Evolutionary conservation across 1,140 invertebrate species (phyloP), one percentile per base, ranked within the genome.

Genomic region (Paramacrobiotus metropolitanus): DNA sequence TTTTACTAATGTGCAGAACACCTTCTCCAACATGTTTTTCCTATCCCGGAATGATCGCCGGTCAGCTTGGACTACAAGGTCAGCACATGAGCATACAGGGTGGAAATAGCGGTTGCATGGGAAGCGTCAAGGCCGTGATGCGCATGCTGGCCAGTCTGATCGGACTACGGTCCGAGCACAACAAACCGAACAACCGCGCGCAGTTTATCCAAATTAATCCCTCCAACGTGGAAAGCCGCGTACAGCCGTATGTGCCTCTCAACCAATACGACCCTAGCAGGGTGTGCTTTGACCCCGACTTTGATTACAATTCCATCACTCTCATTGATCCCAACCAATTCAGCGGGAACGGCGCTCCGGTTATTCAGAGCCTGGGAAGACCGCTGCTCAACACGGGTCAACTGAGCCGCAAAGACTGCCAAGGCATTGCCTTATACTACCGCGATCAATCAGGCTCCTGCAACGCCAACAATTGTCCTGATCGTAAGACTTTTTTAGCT

Each of bases 11-110:
- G n/a, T n/a, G n/a, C n/a, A 55, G 48, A 4, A 15, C 48, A 20
- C 48, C 48, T 28, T 55, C 48, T 24, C 48, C 48, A 55, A 55
- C 48, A 55, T 55, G 48, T 55, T 55, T 20, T 24, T 9, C 48
- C 24, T 55, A 20, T 28, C 48, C 48, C 48, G 48, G 48, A 9
- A 55, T 20, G 15, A 9, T 20, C 15, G 28, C 24, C 4, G 48
- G 15, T 15, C 48, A 55, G 24, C 15, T 9, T 55, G 48, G 48
- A 4, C n/a, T n/a, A n/a, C 15, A 15, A 15, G 48, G 48, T 24
- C 48, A 55, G 24, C 48, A 55, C 15, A 55, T 55, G 48, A 20
- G 15, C 48, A 15, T 55, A 9, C 48, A 55, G 24, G 48, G 48
- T 20, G 48, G 48, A 20, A 15, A 15, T 15, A 55, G 48, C 24